Conservation (phyloP, 2,113 vertebrate genomes). For the Poeciliopsis occidentalis region DNA sequence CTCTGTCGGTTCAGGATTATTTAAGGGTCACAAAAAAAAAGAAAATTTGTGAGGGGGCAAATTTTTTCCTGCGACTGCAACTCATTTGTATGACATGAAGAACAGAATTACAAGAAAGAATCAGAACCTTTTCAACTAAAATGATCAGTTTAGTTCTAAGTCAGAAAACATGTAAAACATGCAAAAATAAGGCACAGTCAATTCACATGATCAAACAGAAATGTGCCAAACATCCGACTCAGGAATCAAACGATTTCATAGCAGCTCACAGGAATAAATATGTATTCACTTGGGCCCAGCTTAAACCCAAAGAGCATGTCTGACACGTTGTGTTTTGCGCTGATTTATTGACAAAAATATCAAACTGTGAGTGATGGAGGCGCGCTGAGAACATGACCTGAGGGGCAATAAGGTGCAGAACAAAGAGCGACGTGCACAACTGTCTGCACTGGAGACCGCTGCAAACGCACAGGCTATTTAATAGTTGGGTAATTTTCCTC, state of each 20-base stretch:
- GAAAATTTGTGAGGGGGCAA: no score
- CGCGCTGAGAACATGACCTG: constrained; percentile 70
- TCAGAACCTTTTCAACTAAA: no score
- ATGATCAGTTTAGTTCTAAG: not conserved
- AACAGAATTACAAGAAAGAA: not conserved
- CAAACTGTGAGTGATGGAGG: constrained; percentile 76
- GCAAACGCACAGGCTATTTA: constrained; percentile 46
- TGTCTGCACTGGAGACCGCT: constrained; percentile 69
- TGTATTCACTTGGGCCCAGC: constrained; percentile 68
- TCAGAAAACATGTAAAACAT: constrained; percentile 37
- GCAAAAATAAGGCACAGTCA: constrained; percentile 55
- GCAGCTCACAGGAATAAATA: constrained; percentile 72
- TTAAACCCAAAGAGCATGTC: constrained; percentile 67
- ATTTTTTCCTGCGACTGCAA: no score
- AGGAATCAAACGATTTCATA: constrained; percentile 72
- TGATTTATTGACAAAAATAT: constrained; percentile 82
- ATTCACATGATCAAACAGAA: constrained; percentile 68
- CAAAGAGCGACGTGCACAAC: constrained; percentile 72
- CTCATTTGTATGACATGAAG: no score
- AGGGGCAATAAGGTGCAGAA: constrained; percentile 76
- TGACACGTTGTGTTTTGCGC: constrained; percentile 67
- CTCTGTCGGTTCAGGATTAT: no score
- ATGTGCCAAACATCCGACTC: constrained; percentile 44
- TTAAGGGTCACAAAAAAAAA: no score
- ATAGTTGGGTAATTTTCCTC: constrained; percentile 55